phyloP scores from a whole-genome alignment of 2,888 invertebrate genomes.

The Parnassius mnemosyne region DNA sequence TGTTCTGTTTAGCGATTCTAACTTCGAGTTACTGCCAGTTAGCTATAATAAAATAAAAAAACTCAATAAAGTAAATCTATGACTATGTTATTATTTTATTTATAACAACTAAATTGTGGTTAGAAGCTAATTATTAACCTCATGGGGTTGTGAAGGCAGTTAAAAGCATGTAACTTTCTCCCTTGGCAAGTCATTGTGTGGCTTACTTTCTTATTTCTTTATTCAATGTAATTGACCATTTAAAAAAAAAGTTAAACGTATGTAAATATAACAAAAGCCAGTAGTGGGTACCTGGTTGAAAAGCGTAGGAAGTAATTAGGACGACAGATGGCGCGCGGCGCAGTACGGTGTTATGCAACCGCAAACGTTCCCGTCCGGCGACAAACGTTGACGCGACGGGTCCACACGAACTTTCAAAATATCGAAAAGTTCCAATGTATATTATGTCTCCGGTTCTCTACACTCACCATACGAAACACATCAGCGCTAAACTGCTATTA shows the following conservation, averaged over 20 bases:
- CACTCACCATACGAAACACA: no score
- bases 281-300: constrained; percentile 51
- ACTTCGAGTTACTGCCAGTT: no score
- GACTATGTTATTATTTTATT: constrained; percentile 38
- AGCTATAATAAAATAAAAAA: no score
- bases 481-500: no score
- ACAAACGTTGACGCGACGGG: constrained; percentile 31
- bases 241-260: constrained; percentile 59
- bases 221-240: constrained; percentile 58
- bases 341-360: constrained; percentile 37
- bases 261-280: constrained; percentile 52
- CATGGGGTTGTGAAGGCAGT: constrained; percentile 59
- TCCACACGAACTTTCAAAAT: not conserved
- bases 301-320: constrained; percentile 73
- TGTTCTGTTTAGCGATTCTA: no score
- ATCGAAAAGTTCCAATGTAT: no score
- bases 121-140: constrained; percentile 61
- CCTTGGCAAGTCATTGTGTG: constrained; percentile 53
- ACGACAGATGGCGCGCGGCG: constrained; percentile 65
- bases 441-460: no score
- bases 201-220: constrained; percentile 70
- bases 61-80: no score
- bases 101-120: constrained; percentile 56
- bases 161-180: constrained; percentile 59
- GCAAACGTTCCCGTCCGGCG: constrained; percentile 35